Evolutionary conservation across 2,888 invertebrate species (phyloP).

Genomic region (Tenthredo amoena): DNA sequence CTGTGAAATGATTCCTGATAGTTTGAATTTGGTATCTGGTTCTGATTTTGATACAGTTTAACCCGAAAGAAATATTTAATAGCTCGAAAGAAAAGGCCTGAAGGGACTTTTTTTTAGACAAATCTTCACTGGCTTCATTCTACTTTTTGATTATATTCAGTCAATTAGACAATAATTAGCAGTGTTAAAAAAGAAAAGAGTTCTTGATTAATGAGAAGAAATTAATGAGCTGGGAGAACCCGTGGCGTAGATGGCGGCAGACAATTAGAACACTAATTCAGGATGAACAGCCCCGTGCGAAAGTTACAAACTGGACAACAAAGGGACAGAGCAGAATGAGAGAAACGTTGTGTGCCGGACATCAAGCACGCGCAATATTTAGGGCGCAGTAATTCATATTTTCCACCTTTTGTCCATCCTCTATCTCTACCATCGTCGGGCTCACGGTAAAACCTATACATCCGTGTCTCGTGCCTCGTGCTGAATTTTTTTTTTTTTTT

Average conservation of each 20-base stretch:
- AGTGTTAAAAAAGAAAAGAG: not conserved
- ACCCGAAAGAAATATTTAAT: not conserved
- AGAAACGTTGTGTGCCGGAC: constrained; percentile 47
- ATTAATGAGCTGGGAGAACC: constrained; percentile 3
- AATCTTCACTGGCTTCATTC: not conserved
- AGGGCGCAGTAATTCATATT: constrained; percentile 51
- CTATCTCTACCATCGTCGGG: constrained; percentile 21
- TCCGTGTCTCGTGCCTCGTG: not conserved
- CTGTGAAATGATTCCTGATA: constrained; percentile 48
- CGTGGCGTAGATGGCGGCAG: constrained; percentile 9
- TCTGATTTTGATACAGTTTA: not conserved
- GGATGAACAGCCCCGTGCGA: constrained; percentile 14
- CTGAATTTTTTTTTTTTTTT: constrained; percentile 10
- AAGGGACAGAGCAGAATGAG: constrained; percentile 34
- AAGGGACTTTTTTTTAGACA: not conserved
- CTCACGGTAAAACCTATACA: constrained; percentile 26
- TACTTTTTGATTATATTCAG: not conserved
- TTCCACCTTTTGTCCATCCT: constrained; percentile 41
- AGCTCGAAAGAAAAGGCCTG: not conserved
- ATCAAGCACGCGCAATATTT: constrained; percentile 46
- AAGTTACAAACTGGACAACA: constrained; percentile 47
- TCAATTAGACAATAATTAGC: not conserved
- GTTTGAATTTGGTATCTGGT: not conserved
- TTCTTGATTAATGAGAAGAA: not conserved
- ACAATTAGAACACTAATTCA: constrained; percentile 38